Evolutionary conservation across 2,888 invertebrate species (phyloP), one percentile per base, ranked within the genome.

Genomic region (Parnassius orleans): DNA sequence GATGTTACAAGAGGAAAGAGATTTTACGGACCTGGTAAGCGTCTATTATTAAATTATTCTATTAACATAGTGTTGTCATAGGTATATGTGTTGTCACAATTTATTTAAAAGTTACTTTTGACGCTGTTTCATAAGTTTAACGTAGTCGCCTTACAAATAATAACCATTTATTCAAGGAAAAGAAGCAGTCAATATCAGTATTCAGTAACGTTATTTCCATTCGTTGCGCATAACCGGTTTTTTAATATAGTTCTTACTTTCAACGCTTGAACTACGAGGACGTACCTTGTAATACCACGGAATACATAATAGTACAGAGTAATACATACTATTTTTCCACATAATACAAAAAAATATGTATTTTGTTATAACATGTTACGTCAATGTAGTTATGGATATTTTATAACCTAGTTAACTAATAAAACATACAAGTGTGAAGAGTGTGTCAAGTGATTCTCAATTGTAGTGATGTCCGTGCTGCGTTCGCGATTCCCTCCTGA

Each of bases 1-100:
- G 99, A 99, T 92, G 98, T 97, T 68, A 98, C 98, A 33, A 95
- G 93, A 80, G 98, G 98, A 64, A 96, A 95, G 81, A 92, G 95
- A 68, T 98, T 98, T 86, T 99, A 99, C 86, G 98, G 98, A 9
- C 98, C 98, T 81, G 98, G 98, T 98, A 90, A 83, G 87, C 82
- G 67, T 48, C 1, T 47, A 9, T 14, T 47, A 47, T 15, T 5
- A 24, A 24, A 24, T 24, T 24, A 24, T 5, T 24, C 5, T 24
- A 24, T 24, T 3, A 24, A 24, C 24, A 24, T 24, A 24, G 24
- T 24, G 5, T 24, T 5, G 5, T 24, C 5, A 24, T 24, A 7
- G 3, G 24, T 24, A 24, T 24, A 24, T 24, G 5, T 24, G 24
- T 5, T 2, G 24, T 24, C 2, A 24, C 0, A 24, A 24, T 24